A percentile compares a stretch with the other conserved stretches of the same genome.
Evolutionary conservation across 2,888 invertebrate genomes (phyloP).

Genomic region (Eupithecia exiguata): DNA sequence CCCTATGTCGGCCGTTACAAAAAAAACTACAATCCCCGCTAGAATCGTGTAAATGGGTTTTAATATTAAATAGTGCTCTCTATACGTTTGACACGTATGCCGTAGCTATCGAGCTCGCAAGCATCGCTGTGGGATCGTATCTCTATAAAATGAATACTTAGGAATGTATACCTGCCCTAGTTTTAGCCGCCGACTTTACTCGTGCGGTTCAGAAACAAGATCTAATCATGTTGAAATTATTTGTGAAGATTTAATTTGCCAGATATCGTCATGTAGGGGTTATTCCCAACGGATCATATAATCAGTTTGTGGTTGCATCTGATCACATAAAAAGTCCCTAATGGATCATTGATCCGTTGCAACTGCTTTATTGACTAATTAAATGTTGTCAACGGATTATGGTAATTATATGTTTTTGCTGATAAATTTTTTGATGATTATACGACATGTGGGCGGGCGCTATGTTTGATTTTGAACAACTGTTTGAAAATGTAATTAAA

Average conservation of each 20-base stretch:
- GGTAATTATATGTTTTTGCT: not conserved
- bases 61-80: slow-evolving; percentile 37
- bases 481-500: not conserved
- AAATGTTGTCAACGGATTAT: too few species aligned
- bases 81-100: slow-evolving; percentile 26
- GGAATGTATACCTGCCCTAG: not conserved
- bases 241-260: not conserved
- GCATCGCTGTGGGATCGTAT: slow-evolving; percentile 29
- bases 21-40: slow-evolving; percentile 15
- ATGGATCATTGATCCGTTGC: too few species aligned
- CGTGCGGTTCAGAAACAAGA: not conserved
- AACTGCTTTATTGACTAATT: too few species aligned
- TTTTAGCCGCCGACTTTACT: not conserved
- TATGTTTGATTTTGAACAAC: not conserved
- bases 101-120: slow-evolving; percentile 29
- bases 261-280: too few species aligned
- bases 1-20: slow-evolving; percentile 8
- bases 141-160: slow-evolving; percentile 24
- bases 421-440: not conserved
- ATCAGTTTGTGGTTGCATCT: too few species aligned
- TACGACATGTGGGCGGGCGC: not conserved
- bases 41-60: slow-evolving; percentile 18
- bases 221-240: not conserved
- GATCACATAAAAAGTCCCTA: too few species aligned
- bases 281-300: too few species aligned